These are phyloP conservation scores for Cheilosia impressa DNA, from an alignment of 2,888 invertebrate genomes.

Conservation along the genomic window DNA sequence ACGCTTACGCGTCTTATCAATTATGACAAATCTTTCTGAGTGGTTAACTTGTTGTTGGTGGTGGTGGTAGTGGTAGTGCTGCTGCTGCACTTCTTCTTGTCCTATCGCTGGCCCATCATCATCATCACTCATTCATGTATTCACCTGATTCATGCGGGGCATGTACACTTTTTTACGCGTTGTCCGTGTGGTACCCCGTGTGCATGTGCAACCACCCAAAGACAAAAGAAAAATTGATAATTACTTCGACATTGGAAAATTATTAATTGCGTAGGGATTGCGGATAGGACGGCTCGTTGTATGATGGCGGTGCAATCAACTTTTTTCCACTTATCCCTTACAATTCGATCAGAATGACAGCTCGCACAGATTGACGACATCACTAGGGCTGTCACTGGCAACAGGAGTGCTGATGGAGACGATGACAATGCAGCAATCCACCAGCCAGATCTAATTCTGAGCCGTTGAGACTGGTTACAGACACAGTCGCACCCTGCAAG, in stretches of 20 bases:
- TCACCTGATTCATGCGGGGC: slow-evolving; percentile 60
- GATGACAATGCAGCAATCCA: slow-evolving; percentile 11
- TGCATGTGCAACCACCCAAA: slow-evolving; percentile 66
- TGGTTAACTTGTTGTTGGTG: slow-evolving; percentile 78
- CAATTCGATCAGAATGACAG: slow-evolving; percentile 57
- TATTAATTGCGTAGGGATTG: slow-evolving; percentile 50
- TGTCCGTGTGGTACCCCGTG: slow-evolving; percentile 29
- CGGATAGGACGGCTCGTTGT: neutral
- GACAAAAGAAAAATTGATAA: slow-evolving; percentile 62
- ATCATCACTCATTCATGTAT: slow-evolving; percentile 71
- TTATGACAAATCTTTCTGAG: slow-evolving; percentile 83
- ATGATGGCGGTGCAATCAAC: slow-evolving; percentile 41
- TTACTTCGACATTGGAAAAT: slow-evolving; percentile 71
- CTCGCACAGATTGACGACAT: slow-evolving; percentile 28
- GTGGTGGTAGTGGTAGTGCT: slow-evolving; percentile 16
- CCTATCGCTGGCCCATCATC: slow-evolving; percentile 51
- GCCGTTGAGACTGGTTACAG: slow-evolving; percentile 25
- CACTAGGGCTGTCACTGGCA: slow-evolving; percentile 4
- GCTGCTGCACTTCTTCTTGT: slow-evolving; percentile 46
- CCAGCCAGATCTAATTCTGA: slow-evolving; percentile 34
- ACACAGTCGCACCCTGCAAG: slow-evolving; percentile 17
- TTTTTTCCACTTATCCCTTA: slow-evolving; percentile 23
- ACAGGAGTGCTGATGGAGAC: slow-evolving; percentile 29
- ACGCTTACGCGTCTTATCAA: slow-evolving; percentile 80
- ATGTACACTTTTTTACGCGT: slow-evolving; percentile 28